phyloP scores from a whole-genome alignment of 2,113 vertebrate species.

The Sardina pilchardus region DNA sequence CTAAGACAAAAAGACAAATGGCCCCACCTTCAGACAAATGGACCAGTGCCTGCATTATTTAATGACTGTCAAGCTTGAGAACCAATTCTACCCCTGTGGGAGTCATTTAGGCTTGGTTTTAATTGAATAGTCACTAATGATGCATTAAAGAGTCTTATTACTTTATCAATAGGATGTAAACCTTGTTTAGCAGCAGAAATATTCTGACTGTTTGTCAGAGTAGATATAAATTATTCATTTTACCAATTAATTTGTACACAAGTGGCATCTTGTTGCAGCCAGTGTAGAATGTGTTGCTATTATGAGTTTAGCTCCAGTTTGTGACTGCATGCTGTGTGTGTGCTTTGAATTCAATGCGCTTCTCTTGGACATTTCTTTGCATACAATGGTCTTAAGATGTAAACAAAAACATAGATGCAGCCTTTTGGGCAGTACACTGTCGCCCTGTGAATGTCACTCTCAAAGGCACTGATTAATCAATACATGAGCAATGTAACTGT shows the following conservation, averaged over 20 bases:
- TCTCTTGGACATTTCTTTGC: not conserved
- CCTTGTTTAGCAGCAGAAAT: not conserved
- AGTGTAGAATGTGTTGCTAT: not conserved
- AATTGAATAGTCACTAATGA: not conserved
- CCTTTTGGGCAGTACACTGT: not conserved
- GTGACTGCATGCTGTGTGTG: not conserved
- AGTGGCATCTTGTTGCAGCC: not conserved
- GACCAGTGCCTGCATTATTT: not conserved
- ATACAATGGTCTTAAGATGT: not conserved
- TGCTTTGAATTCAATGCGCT: not conserved
- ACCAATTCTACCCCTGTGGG: not conserved
- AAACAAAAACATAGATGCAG: not conserved
- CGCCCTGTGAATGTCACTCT: not conserved
- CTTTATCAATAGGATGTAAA: not conserved
- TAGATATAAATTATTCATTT: not conserved
- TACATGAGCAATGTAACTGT: not conserved
- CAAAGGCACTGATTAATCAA: not conserved
- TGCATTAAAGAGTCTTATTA: not conserved
- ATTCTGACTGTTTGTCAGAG: not conserved
- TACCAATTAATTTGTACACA: not conserved
- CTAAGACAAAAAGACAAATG: not conserved
- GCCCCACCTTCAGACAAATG: not conserved
- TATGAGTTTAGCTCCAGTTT: not conserved
- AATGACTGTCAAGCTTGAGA: not conserved
- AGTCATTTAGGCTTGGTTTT: not conserved